Percentiles rank a stretch among this genome's conserved stretches.
phyloP scores from a whole-genome alignment of 2,797 vertebrate genomes.

The Crocidura indochinensis region DNA sequence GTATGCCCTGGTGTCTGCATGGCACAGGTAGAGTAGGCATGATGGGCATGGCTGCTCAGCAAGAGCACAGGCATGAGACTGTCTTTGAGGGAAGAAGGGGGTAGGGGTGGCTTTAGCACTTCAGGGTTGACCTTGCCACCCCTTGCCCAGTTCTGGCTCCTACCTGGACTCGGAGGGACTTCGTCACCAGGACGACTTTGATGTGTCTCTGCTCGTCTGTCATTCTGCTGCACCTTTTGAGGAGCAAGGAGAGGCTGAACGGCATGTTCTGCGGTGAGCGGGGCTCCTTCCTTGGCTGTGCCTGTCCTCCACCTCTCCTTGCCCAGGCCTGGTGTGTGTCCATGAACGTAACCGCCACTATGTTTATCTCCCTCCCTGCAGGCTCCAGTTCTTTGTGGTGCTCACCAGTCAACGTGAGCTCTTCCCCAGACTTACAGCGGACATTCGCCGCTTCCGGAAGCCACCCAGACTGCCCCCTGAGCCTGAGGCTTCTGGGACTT shows the following conservation, averaged over 20 bases:
- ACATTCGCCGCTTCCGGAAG: slow-evolving; percentile 97
- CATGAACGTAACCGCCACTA: not conserved
- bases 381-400: slow-evolving; percentile 96
- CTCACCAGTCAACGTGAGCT: slow-evolving; percentile 99
- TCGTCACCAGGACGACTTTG: slow-evolving; percentile 97
- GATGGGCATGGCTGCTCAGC: not conserved
- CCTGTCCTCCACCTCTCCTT: not conserved
- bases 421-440: slow-evolving; percentile 97
- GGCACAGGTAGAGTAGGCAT: slow-evolving; percentile 94
- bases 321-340: not conserved
- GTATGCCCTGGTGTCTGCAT: slow-evolving; percentile 97
- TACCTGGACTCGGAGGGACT: slow-evolving; percentile 98
- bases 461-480: slow-evolving; percentile 94
- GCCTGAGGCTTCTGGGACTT: slow-evolving; percentile 85
- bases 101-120: not conserved
- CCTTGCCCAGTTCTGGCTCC: slow-evolving; percentile 91
- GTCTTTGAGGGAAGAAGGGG: not conserved
- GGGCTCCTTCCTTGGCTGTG: not conserved
- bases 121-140: not conserved
- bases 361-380: slow-evolving; percentile 75
- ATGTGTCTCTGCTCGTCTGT: slow-evolving; percentile 97
- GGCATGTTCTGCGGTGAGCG: slow-evolving; percentile 95
- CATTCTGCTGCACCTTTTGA: slow-evolving; percentile 97
- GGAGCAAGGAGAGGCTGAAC: slow-evolving; percentile 97
- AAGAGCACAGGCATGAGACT: not conserved